These are phyloP conservation scores for Hycleus cichorii DNA, from an alignment of 1,140 invertebrate genomes.

Conservation along the genomic window DNA sequence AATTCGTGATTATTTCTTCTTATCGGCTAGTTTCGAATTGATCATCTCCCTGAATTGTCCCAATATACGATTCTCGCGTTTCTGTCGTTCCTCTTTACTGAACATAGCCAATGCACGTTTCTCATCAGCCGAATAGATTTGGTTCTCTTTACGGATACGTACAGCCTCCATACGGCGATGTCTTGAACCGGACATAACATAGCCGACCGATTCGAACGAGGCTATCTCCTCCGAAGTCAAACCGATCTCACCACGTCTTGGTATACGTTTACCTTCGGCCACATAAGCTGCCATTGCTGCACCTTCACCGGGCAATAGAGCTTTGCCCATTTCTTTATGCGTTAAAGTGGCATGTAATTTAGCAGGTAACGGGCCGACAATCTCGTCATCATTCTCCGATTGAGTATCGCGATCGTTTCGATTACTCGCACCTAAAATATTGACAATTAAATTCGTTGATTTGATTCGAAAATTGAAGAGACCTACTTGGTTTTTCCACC, in stretches of 20 bases:
- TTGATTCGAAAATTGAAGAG: constrained; percentile 3
- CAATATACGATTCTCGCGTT: constrained; percentile 92
- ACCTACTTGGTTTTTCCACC: constrained; percentile 59
- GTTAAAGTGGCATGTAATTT: constrained; percentile 65
- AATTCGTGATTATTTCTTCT: constrained; percentile 40
- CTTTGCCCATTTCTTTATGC: constrained; percentile 79
- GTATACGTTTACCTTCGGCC: constrained; percentile 97
- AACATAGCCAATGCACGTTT: constrained; percentile 97
- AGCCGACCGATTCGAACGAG: constrained; percentile 88
- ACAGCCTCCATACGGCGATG: constrained; percentile 99
- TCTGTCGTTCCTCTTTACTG: constrained; percentile 93
- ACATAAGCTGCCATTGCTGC: constrained; percentile 98
- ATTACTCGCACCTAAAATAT: background rate
- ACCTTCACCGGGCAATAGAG: constrained; percentile 89
- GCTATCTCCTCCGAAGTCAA: constrained; percentile 94
- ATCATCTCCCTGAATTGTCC: constrained; percentile 93
- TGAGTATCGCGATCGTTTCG: background rate
- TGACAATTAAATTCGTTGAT: constrained; percentile 3
- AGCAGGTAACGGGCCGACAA: constrained; percentile 57
- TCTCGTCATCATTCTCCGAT: constrained; percentile 48
- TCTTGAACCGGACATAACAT: constrained; percentile 97
- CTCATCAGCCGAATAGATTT: constrained; percentile 99
- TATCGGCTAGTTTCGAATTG: constrained; percentile 54
- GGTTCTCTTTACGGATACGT: constrained; percentile 97
- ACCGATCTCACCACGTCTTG: constrained; percentile 96